These are phyloP conservation scores for Cynocephalus volans DNA, from an alignment of 2,113 vertebrate species.

Conservation along the genomic window DNA sequence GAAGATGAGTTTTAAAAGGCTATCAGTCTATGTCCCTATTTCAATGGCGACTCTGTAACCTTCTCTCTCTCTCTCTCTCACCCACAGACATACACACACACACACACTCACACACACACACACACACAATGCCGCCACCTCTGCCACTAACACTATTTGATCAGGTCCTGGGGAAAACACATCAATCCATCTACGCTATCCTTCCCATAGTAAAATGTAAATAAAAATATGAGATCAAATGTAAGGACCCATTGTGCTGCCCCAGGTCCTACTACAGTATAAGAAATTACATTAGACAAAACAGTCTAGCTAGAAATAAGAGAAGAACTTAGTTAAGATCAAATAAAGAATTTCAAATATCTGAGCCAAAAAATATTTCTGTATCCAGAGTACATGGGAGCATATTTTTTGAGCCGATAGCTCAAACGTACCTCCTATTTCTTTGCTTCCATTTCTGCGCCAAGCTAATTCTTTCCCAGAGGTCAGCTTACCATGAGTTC, in stretches of 20 bases:
- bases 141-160: background rate
- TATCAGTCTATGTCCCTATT: background rate
- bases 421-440: background rate
- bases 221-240: background rate
- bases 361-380: background rate
- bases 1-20: background rate
- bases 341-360: slow-evolving; percentile 16
- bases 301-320: background rate
- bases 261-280: background rate
- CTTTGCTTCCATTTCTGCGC: slow-evolving; percentile 1
- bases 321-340: background rate
- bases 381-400: background rate
- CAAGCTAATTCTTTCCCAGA: background rate
- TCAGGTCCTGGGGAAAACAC: background rate
- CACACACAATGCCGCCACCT: background rate
- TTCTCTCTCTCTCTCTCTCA: background rate
- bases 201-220: background rate
- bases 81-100: too few species aligned
- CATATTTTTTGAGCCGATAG: background rate
- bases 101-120: background rate
- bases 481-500: background rate
- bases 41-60: background rate
- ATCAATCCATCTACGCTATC: background rate
- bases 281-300: background rate
- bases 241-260: background rate